Evolutionary conservation across 2,888 invertebrate species (phyloP).

Genomic region (Drosophila acutilabella): DNA sequence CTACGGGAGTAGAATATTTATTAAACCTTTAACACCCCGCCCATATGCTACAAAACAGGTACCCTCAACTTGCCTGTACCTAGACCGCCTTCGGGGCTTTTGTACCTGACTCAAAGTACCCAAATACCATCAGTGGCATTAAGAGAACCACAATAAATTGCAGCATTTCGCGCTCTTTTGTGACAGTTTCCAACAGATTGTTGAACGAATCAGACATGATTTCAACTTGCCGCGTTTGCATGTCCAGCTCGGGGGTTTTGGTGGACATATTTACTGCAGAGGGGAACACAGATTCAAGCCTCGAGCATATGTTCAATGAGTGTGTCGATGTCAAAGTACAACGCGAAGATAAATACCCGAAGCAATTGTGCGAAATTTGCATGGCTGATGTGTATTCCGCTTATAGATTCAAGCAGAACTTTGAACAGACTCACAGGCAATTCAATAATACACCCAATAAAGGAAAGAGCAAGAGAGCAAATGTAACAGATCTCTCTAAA

Average conservation of each 20-base stretch:
- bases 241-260: neutral
- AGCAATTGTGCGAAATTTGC: neutral
- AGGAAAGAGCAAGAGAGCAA: neutral
- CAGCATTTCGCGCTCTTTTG: neutral
- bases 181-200: neutral
- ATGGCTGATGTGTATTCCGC: neutral
- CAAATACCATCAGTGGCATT: neutral
- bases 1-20: too few relatives aligned
- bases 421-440: neutral
- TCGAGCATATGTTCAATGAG: constrained; percentile 2
- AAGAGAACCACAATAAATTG: neutral
- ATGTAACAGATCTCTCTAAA: neutral
- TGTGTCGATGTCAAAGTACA: neutral
- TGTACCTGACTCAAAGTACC: too few relatives aligned
- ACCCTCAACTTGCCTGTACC: too few relatives aligned
- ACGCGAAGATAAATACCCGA: neutral
- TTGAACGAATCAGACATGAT: constrained; percentile 1
- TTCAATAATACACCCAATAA: neutral
- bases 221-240: constrained; percentile 12
- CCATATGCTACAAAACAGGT: too few relatives aligned
- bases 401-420: constrained; percentile 1
- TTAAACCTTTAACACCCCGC: too few relatives aligned
- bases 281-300: neutral
- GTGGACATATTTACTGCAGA: neutral
- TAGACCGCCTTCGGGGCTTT: too few relatives aligned